Conservation (phyloP, 1,140 invertebrate species). For the Heliconius himera region DNA sequence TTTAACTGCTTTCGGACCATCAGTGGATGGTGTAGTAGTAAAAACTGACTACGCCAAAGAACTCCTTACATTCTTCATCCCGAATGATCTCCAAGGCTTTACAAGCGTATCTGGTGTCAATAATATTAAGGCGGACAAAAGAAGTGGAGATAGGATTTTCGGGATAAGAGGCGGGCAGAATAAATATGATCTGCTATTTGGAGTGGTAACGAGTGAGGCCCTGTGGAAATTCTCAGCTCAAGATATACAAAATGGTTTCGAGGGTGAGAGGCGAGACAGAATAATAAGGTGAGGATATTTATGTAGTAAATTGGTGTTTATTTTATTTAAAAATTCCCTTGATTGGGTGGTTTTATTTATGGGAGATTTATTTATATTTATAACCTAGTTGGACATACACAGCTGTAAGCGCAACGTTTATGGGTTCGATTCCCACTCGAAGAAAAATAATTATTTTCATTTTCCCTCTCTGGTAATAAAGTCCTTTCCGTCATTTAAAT, state of each 20-base stretch:
- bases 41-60: conserved; percentile 90
- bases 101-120: conserved; percentile 69
- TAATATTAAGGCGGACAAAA: conserved; percentile 84
- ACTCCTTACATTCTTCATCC: conserved; percentile 82
- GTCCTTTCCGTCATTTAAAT: too few relatives aligned
- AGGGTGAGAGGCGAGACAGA: conserved; percentile 92
- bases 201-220: conserved; percentile 92
- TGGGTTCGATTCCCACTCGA: too few relatives aligned
- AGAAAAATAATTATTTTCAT: too few relatives aligned
- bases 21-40: conserved; percentile 93
- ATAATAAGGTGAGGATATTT: conserved; percentile 85
- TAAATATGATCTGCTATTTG: conserved; percentile 91
- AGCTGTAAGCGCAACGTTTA: too few relatives aligned
- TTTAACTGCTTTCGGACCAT: conserved; percentile 91
- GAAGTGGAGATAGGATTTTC: conserved; percentile 79
- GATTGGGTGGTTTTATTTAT: neutral
- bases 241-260: conserved; percentile 94
- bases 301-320: conserved; percentile 49
- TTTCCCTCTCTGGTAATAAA: too few relatives aligned
- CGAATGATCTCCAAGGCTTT: conserved; percentile 58
- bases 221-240: conserved; percentile 90
- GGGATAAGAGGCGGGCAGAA: conserved; percentile 79
- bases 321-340: conserved; percentile 28
- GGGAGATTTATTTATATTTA: neutral
- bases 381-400: too few relatives aligned